These are phyloP conservation scores for Bradypodion ventrale DNA, from an alignment of 2,797 vertebrate genomes.

Conservation along the genomic window DNA sequence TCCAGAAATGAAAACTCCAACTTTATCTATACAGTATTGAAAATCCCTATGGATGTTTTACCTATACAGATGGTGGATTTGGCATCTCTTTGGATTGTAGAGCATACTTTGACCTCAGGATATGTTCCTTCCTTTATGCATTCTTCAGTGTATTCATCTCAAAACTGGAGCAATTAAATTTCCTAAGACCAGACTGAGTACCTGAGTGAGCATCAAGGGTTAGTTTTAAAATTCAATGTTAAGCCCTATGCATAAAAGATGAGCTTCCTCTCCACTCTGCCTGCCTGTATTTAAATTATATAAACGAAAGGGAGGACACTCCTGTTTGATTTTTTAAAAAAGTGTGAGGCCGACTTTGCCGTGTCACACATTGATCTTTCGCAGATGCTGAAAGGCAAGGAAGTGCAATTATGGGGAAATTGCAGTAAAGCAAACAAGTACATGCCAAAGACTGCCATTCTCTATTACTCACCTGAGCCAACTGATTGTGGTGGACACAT, in stretches of 20 bases:
- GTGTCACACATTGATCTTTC: constrained; percentile 87
- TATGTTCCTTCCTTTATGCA: background rate
- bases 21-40: background rate
- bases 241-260: constrained; percentile 37
- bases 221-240: constrained; percentile 40
- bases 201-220: constrained; percentile 34
- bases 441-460: constrained; percentile 82
- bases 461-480: constrained; percentile 87
- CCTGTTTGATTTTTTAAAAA: constrained; percentile 46
- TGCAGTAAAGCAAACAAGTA: constrained; percentile 78
- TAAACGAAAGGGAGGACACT: constrained; percentile 53
- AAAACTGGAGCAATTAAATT: constrained; percentile 16
- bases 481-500: constrained; percentile 82
- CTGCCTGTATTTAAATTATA: constrained; percentile 47
- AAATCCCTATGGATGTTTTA: background rate
- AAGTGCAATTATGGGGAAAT: constrained; percentile 86
- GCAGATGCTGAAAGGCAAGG: constrained; percentile 83
- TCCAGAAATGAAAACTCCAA: constrained; percentile 16
- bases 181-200: constrained; percentile 16
- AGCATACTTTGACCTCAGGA: background rate
- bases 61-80: background rate
- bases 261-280: background rate
- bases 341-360: constrained; percentile 59
- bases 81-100: constrained; percentile 2
- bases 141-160: constrained; percentile 19